Base-by-base conservation (phyloP, 2,888 invertebrate species). In the Blastobasis lacticolella region DNA sequence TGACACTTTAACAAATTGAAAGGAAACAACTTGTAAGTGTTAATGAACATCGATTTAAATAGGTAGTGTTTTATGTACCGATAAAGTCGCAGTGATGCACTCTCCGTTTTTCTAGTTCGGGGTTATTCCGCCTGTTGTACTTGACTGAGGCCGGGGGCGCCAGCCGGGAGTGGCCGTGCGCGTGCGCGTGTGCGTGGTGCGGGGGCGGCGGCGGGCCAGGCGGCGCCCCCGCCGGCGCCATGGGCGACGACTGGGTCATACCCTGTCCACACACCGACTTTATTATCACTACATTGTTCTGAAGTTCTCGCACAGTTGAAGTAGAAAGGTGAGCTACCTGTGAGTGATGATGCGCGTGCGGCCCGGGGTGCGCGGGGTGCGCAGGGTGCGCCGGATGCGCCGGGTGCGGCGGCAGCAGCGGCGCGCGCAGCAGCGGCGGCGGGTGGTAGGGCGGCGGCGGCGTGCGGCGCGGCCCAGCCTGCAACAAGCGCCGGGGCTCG, bases 61-160 rank as follows among this genome's bases (percentile, higher is more conserved):
- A 23, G 23, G 1, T 23, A 40, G 9, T 40, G 9, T 40, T 9
- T 9, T 40, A 40, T 8, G 40, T 84, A 95, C 96, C 96, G 79
- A 95, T 93, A 83, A 96, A 98, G 90, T 97, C 96, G 89, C 98
- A 98, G 84, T 96, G 97, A 78, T 98, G 98, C 68, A 98, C 97
- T 73, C 98, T 89, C 64, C 98, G 90, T 81, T 98, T 98, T 81
- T 98, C 98, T 66, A 98, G 86, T 79, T 98, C 98, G 0, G 98
- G 98, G 87, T 98, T 98, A 84, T 98, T 98, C 74, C 97, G 91
- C 61, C 98, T 90, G 89, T 98, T 98, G 88, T 96, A 97, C 73
- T 94, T 95, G 59, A 90, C 78, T 38, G 86, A 75, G 58, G 68
- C 73, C 50, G 72, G 78, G 37, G 73, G 79, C 38, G 76, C 73